Conservation (phyloP, 2,797 vertebrate genomes). For the Craterocephalus amniculus region DNA sequence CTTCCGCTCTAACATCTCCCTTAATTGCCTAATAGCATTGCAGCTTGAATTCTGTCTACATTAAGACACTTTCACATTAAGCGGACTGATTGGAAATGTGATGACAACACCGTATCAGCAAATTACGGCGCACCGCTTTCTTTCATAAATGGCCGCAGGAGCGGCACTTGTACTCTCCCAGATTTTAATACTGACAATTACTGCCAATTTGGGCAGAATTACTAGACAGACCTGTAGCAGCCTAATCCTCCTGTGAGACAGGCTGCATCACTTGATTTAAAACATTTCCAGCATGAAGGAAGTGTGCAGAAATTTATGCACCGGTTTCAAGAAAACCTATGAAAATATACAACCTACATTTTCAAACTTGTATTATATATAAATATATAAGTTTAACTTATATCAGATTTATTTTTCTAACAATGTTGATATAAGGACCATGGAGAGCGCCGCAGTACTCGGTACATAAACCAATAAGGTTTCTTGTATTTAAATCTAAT, state of each 20-base stretch:
- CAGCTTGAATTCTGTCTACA: conserved; percentile 93
- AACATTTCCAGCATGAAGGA: conserved; percentile 22
- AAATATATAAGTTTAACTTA: too few relatives aligned
- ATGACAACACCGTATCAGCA: conserved; percentile 96
- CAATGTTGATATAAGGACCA: too few relatives aligned
- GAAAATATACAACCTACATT: too few relatives aligned
- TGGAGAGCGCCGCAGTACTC: background rate
- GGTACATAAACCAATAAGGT: too few relatives aligned
- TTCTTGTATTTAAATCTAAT: background rate
- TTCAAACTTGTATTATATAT: too few relatives aligned
- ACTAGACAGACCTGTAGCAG: conserved; percentile 82
- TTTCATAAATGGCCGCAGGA: conserved; percentile 90
- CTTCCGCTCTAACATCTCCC: conserved; percentile 93
- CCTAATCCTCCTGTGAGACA: conserved; percentile 82
- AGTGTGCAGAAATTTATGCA: conserved; percentile 25
- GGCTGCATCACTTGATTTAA: conserved; percentile 42
- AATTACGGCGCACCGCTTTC: conserved; percentile 91
- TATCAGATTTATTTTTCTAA: too few relatives aligned
- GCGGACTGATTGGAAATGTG: conserved; percentile 96
- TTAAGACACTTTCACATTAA: conserved; percentile 98
- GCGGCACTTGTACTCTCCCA: conserved; percentile 92
- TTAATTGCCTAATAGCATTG: conserved; percentile 99
- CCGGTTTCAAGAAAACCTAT: background rate
- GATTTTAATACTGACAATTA: conserved; percentile 99
- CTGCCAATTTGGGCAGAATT: conserved; percentile 91